phyloP scores from a whole-genome alignment of 2,888 invertebrate genomes.

The Axea sp. region DNA sequence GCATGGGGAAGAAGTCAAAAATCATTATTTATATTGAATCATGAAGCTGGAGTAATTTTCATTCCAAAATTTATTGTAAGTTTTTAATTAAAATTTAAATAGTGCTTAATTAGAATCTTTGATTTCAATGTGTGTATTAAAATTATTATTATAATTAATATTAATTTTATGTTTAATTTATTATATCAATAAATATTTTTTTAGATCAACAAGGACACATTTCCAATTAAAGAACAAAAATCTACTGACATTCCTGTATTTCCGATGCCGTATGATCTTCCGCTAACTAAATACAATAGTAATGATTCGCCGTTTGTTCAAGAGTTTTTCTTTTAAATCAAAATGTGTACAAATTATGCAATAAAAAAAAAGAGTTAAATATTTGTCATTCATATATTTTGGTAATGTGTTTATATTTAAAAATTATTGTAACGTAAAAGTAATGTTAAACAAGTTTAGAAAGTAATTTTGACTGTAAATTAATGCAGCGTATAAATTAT shows the following conservation, averaged over 20 bases:
- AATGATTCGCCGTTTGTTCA: constrained; percentile 86
- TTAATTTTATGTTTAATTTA: constrained; percentile 49
- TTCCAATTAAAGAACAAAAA: constrained; percentile 80
- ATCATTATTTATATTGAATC: constrained; percentile 86
- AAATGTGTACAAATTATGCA: too few relatives aligned
- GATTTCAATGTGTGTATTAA: not conserved
- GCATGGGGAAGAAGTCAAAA: constrained; percentile 92
- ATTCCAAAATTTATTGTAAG: constrained; percentile 90
- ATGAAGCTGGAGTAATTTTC: constrained; percentile 94
- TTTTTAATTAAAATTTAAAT: too few relatives aligned
- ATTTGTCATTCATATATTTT: too few relatives aligned
- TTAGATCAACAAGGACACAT: constrained; percentile 83
- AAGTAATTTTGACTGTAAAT: too few relatives aligned
- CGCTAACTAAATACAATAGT: constrained; percentile 85
- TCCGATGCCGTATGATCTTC: constrained; percentile 91
- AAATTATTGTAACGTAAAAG: too few relatives aligned
- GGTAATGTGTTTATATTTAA: too few relatives aligned
- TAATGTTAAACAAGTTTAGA: too few relatives aligned
- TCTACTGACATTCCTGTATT: constrained; percentile 77
- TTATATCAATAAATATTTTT: too few relatives aligned
- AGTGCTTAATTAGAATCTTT: not conserved
- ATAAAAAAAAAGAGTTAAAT: too few relatives aligned
- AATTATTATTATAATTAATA: not conserved
- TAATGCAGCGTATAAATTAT: too few relatives aligned
- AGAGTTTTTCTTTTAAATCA: constrained; percentile 81